Conservation (phyloP, 2,888 invertebrate genomes). For the Leptothorax acervorum region DNA sequence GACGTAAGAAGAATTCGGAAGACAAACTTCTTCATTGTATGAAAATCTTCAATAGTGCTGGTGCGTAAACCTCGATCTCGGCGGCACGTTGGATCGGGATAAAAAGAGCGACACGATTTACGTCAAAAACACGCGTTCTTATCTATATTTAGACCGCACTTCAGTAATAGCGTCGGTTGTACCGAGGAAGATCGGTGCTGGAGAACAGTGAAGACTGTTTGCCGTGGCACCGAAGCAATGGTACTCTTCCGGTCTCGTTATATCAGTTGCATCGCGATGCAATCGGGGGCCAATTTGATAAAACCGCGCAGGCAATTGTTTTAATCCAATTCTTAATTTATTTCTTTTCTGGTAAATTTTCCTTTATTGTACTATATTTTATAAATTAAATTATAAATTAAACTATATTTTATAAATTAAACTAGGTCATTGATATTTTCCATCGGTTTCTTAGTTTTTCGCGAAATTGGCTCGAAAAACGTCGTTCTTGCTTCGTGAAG, state of each 20-base stretch:
- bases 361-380: not conserved
- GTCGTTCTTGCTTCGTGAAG: not conserved
- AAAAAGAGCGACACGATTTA: constrained; percentile 65
- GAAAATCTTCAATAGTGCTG: constrained; percentile 10
- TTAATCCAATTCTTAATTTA: not conserved
- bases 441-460: not conserved
- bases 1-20: constrained; percentile 42
- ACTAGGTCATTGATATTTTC: not conserved
- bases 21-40: constrained; percentile 28
- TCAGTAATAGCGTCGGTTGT: constrained; percentile 68
- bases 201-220: constrained; percentile 58
- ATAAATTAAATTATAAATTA: not conserved
- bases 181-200: constrained; percentile 60
- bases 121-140: constrained; percentile 62
- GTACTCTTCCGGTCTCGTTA: constrained; percentile 12
- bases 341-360: not conserved
- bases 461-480: not conserved
- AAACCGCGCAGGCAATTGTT: not conserved
- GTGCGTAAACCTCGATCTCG: not conserved
- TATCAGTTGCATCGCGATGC: constrained; percentile 7
- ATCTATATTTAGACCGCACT: constrained; percentile 70
- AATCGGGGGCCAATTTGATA: not conserved
- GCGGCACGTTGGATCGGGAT: constrained; percentile 13
- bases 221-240: not conserved
- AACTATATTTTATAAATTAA: not conserved